These are phyloP conservation scores for Festucalex cinctus DNA, from an alignment of 2,113 vertebrate species.

Conservation along the genomic window DNA sequence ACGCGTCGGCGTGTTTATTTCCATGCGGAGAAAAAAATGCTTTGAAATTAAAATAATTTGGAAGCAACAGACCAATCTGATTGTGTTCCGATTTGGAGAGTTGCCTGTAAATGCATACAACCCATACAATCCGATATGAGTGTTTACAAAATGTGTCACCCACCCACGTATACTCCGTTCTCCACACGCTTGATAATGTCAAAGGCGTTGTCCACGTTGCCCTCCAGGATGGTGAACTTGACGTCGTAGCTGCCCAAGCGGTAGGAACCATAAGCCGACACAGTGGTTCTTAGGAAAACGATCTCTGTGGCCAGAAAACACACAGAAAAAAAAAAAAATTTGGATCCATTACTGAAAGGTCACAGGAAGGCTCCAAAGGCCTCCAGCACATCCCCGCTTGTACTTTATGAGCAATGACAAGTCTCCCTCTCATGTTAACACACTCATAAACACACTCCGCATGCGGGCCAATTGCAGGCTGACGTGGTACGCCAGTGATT, in stretches of 20 bases:
- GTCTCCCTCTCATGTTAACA: constrained; percentile 6
- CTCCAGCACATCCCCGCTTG: background rate
- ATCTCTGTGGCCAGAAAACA: constrained; percentile 79
- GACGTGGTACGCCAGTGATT: background rate
- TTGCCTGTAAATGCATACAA: background rate
- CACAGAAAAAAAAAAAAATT: background rate
- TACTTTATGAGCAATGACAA: constrained; percentile 3
- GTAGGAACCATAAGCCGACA: constrained; percentile 73
- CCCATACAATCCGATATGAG: background rate
- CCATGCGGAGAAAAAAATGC: background rate
- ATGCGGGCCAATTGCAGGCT: background rate
- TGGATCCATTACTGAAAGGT: background rate
- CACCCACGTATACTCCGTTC: constrained; percentile 87
- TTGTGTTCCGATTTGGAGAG: background rate
- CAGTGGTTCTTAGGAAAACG: constrained; percentile 89
- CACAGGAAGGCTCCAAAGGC: background rate
- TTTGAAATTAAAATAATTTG: background rate
- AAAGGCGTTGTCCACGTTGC: constrained; percentile 87
- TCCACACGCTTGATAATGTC: constrained; percentile 90
- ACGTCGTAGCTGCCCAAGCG: constrained; percentile 83
- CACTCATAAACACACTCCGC: background rate
- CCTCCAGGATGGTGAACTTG: constrained; percentile 90
- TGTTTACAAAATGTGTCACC: constrained; percentile 57
- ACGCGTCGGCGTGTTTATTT: too few species aligned
- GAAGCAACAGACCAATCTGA: background rate